These are phyloP conservation scores for Helleia helle DNA, from an alignment of 2,888 invertebrate genomes.

Conservation along the genomic window DNA sequence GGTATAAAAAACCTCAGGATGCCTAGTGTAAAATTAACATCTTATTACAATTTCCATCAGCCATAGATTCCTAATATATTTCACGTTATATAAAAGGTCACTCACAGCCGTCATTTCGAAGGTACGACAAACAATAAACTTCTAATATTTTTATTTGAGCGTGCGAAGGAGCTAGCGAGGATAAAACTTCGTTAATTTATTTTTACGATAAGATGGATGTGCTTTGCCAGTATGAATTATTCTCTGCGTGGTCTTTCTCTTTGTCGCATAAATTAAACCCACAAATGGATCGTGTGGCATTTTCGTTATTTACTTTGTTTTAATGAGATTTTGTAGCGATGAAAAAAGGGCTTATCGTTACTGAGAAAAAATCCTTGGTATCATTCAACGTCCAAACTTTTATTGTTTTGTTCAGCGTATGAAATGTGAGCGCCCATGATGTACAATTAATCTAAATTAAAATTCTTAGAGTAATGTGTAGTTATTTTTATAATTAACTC, in stretches of 20 bases:
- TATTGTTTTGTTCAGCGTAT: not conserved
- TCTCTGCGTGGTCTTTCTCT: slow-evolving; percentile 20
- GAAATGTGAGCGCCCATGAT: not conserved
- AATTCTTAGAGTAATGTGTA: no score
- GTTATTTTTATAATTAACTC: no score
- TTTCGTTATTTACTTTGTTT: slow-evolving; percentile 25
- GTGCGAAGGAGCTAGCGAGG: slow-evolving; percentile 11
- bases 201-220: slow-evolving; percentile 29
- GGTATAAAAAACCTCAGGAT: no score
- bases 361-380: not conserved
- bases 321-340: slow-evolving; percentile 22
- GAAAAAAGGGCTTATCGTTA: not conserved
- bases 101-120: no score
- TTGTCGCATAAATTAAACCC: slow-evolving; percentile 28
- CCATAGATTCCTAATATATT: no score
- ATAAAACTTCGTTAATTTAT: slow-evolving; percentile 16
- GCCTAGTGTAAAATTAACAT: no score
- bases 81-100: no score
- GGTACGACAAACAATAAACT: no score
- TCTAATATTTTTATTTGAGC: not conserved
- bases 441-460: not conserved
- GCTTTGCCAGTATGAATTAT: slow-evolving; percentile 33
- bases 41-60: no score
- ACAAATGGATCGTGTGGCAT: slow-evolving; percentile 23
- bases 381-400: not conserved